A percentile compares a stretch with the other conserved stretches of the same genome.
Evolutionary conservation across 2,113 vertebrate species (phyloP).

Genomic region (Terrapene triunguis): DNA sequence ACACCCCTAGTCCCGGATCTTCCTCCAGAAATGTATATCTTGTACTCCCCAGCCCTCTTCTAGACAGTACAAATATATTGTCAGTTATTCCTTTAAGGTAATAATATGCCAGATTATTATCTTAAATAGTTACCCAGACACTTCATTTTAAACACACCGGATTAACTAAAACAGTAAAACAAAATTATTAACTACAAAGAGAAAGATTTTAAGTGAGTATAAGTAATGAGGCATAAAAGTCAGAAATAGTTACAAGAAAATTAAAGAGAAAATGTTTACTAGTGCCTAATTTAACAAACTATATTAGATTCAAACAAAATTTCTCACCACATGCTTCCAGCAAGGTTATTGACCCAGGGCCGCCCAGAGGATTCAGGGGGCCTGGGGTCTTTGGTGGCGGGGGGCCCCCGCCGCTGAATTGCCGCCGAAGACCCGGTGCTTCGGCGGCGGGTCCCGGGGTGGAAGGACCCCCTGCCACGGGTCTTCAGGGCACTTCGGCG

Average conservation of each 20-base stretch:
- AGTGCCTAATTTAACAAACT: background rate
- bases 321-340: background rate
- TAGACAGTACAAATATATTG: background rate
- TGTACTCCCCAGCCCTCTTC: background rate
- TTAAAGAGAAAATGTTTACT: background rate
- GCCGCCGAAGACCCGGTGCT: no score
- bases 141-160: background rate
- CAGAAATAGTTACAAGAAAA: background rate
- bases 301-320: background rate
- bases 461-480: no score
- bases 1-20: background rate
- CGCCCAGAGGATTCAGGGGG: no score
- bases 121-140: background rate
- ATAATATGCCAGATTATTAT: background rate
- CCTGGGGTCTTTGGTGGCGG: no score
- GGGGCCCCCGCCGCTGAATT: no score
- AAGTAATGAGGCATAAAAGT: background rate
- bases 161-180: background rate
- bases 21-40: background rate
- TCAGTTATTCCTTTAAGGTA: background rate
- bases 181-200: background rate
- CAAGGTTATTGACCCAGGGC: background rate
- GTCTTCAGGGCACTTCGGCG: no score
- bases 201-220: background rate
- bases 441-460: no score